Conservation (phyloP, 2,113 vertebrate genomes). For the Sturnus vulgaris region DNA sequence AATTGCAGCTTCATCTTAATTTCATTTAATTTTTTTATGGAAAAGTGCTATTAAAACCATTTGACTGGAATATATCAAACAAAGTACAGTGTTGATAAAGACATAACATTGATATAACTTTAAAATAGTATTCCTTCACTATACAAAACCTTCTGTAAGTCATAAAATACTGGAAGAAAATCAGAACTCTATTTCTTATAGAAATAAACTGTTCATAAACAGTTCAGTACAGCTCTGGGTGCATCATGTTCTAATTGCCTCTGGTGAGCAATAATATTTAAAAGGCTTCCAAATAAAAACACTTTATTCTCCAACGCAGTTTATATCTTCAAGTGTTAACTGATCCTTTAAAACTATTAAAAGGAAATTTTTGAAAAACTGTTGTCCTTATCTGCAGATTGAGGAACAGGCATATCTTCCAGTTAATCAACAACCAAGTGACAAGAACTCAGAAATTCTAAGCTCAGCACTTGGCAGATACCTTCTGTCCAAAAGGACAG, state of each 20-base stretch:
- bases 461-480: not conserved
- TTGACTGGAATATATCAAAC: not conserved
- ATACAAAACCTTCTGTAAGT: not conserved
- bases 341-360: not conserved
- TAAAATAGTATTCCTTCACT: not conserved
- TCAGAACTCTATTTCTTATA: not conserved
- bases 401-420: not conserved
- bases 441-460: not conserved
- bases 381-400: not conserved
- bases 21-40: not conserved
- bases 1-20: not conserved
- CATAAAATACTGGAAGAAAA: not conserved
- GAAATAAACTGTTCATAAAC: slow-evolving; percentile 1
- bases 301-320: not conserved
- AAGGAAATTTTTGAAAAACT: not conserved
- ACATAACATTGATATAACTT: not conserved
- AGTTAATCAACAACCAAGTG: not conserved
- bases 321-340: slow-evolving; percentile 24
- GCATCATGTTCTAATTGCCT: not conserved
- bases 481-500: not conserved
- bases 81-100: not conserved
- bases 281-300: not conserved
- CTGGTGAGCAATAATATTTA: slow-evolving; percentile 2
- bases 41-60: not conserved
- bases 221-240: not conserved